These are phyloP conservation scores for Anarrhichthys ocellatus DNA, from an alignment of 2,113 vertebrate genomes.

Conservation along the genomic window DNA sequence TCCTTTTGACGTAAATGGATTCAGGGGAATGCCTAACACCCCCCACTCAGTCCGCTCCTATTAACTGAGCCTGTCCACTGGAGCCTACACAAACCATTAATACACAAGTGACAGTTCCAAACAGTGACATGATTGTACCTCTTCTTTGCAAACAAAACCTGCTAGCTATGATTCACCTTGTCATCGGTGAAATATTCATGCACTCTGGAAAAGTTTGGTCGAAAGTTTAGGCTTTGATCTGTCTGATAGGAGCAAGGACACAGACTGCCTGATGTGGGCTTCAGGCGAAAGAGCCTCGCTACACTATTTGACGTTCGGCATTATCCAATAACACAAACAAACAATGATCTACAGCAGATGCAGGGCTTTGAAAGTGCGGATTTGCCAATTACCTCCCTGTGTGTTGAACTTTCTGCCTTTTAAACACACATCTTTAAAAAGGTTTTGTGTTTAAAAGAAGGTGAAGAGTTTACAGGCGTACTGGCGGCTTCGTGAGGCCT, in stretches of 20 bases:
- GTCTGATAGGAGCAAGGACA: slow-evolving; percentile 68
- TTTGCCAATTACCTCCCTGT: background rate
- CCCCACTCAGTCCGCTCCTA: slow-evolving; percentile 63
- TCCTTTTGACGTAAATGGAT: slow-evolving; percentile 75
- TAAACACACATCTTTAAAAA: background rate
- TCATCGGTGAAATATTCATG: slow-evolving; percentile 84
- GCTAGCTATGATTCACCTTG: slow-evolving; percentile 79
- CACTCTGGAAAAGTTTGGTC: slow-evolving; percentile 66
- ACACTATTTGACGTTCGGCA: background rate
- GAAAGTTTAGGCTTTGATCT: slow-evolving; percentile 65
- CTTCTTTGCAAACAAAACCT: slow-evolving; percentile 75
- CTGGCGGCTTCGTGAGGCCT: background rate
- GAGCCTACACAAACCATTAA: slow-evolving; percentile 72
- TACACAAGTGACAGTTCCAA: slow-evolving; percentile 76
- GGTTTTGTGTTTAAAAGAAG: background rate
- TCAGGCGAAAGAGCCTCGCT: slow-evolving; percentile 2
- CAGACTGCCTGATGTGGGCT: slow-evolving; percentile 11
- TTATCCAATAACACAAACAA: background rate
- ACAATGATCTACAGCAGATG: background rate
- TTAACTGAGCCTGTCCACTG: slow-evolving; percentile 70
- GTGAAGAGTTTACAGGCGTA: background rate
- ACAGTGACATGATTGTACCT: slow-evolving; percentile 74
- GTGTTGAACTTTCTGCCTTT: background rate
- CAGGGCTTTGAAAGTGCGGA: background rate
- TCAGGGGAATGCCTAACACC: slow-evolving; percentile 58